Base-by-base conservation (phyloP, 2,888 invertebrate genomes). In the Agrypnus murinus region DNA sequence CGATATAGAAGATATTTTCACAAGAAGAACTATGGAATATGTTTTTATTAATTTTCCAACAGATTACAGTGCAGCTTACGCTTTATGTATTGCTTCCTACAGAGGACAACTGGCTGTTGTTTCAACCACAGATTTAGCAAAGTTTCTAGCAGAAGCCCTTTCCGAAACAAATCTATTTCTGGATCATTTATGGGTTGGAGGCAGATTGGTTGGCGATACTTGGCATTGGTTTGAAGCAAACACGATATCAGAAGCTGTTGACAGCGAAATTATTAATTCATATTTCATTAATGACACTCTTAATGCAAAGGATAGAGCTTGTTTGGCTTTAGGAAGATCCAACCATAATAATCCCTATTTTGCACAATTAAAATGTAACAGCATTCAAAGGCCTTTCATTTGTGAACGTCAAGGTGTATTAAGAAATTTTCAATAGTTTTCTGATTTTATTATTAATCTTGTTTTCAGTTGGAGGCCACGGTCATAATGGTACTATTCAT, bases 61-160 rank as follows among this genome's bases (percentile, higher is more conserved):
- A 34, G 15, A 53, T 12, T 14, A 34, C n/a, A 0, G 12, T 1
- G 32, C 32, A 1, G 53, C 53, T 10, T 32, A 32, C 14, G 32
- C 8, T 5, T 14, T 53, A 7, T 53, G 53, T 17, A 34, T 1
- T 4, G 31, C 10, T 4, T 7, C 15, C 1, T 53, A 53, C 12
- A 1, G 14, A 3, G 77, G 74, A 7, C 72, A 58, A 62, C 71
- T 89, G 6, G 88, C 87, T 0, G 72, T 86, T 0, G 45, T 88
- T 25, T 87, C 88, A 53, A 84, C 84, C 0, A 84, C 82, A 55
- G 87, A 87, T 4, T 87, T 87, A 69, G 87, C 88, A 0, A 84
- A 86, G 7, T 87, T 86, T 62, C 65, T 89, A 2, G 87, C 88
- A 0, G 86, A 87, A 77, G 87, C 87, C 0, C 77, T 89, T 0